These are phyloP conservation scores for Dolichotis patagonum DNA, from an alignment of 2,113 vertebrate species.

Conservation along the genomic window DNA sequence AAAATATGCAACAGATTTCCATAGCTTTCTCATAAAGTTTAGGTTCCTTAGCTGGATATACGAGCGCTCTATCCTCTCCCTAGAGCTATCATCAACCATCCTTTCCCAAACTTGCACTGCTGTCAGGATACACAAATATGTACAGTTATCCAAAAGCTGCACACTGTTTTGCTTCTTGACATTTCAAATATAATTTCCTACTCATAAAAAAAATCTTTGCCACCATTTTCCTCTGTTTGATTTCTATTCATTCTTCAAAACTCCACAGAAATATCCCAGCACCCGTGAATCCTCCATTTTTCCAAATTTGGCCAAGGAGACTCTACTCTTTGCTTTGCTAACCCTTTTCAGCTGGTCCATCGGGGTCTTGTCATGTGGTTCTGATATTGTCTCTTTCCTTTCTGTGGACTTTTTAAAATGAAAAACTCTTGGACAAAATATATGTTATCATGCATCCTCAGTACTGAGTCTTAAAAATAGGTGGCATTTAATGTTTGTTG, in stretches of 20 bases:
- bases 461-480: neutral
- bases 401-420: neutral
- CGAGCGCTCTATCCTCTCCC: neutral
- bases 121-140: neutral
- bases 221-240: neutral
- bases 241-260: neutral
- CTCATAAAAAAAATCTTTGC: neutral
- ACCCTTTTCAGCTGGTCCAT: neutral
- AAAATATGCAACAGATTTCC: neutral
- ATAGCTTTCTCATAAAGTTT: neutral
- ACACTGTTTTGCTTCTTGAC: neutral
- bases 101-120: neutral
- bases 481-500: neutral
- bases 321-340: neutral
- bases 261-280: neutral
- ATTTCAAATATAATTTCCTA: neutral
- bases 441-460: neutral
- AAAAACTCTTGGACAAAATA: neutral
- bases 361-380: neutral
- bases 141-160: neutral
- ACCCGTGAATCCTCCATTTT: neutral
- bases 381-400: neutral
- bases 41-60: neutral
- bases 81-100: neutral
- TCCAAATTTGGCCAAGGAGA: neutral